These are phyloP conservation scores for Listronotus oregonensis DNA, from an alignment of 1,140 invertebrate species.

Conservation along the genomic window DNA sequence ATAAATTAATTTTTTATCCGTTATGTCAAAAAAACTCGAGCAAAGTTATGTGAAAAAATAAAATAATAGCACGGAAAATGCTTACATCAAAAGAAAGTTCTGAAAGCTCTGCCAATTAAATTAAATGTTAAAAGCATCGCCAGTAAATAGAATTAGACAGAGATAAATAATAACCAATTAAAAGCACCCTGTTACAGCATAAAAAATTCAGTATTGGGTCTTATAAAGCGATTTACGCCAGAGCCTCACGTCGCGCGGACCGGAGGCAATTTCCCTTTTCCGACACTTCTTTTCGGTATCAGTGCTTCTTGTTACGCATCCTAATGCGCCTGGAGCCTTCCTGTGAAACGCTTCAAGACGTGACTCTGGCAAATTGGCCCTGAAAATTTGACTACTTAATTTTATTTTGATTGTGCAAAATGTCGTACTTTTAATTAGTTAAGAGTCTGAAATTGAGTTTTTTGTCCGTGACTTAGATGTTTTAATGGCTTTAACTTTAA, in stretches of 20 bases:
- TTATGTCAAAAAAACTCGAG: too few species aligned
- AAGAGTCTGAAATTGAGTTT: constrained; percentile 10
- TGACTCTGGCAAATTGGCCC: constrained; percentile 36
- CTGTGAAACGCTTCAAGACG: constrained; percentile 28
- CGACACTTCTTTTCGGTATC: constrained; percentile 36
- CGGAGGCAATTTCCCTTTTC: constrained; percentile 32
- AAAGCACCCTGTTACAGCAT: background rate
- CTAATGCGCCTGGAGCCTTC: constrained; percentile 32
- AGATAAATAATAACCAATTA: constrained; percentile 3
- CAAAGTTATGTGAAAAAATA: too few species aligned
- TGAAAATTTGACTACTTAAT: constrained; percentile 43
- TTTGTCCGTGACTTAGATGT: too few species aligned
- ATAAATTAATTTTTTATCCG: too few species aligned
- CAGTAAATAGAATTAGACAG: too few species aligned
- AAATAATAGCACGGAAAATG: too few species aligned
- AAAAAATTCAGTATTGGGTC: constrained; percentile 10
- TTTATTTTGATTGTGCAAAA: constrained; percentile 40
- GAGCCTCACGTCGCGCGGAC: constrained; percentile 14
- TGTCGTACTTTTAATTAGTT: constrained; percentile 40
- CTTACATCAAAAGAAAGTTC: too few species aligned
- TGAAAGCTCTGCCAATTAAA: too few species aligned
- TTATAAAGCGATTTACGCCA: constrained; percentile 15
- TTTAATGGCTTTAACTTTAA: too few species aligned
- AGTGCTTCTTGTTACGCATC: constrained; percentile 37
- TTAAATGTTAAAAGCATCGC: too few species aligned